Base-by-base conservation (phyloP, 30 jellyfish, hydroid and myxozoan species). In the Hydra vulgaris region DNA sequence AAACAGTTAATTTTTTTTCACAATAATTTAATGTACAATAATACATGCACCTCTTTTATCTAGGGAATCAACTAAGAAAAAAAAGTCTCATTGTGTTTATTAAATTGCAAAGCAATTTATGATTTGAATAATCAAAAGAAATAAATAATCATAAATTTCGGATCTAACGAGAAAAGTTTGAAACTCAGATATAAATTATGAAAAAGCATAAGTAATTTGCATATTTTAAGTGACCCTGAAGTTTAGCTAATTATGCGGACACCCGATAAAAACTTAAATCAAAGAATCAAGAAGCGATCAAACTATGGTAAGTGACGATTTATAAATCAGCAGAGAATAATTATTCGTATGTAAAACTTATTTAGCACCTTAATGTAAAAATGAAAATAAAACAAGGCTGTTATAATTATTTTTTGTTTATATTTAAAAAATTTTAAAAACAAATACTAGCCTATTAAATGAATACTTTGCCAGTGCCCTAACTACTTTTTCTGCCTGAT, bases 271-370 rank as follows among this genome's bases (percentile, higher is more conserved):
- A 75, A 75, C 25, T 75, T 22, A 8, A 23, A 75, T 18, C 53
- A 75, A 72, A 26, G 23, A 70, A 53, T 25, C 71, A 21, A 75
- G 83, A 75, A 75, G 83, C 23, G 24, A 75, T 75, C 70, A 72
- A 75, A 40, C 61, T 40, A 40, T 40, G 61, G 61, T 40, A 40
- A 40, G 61, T 40, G 61, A 40, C 61, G 61, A 40, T 40, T 40
- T 40, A 40, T 3, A 40, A 3, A 3, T 3, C 8, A 40, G 61
- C 5, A 40, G 61, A 40, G 12, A 40, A 40, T 40, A 40, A 40
- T 3, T 40, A 40, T 40, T 12, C 12, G 5, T 3, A 40, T 40
- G 61, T 40, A 40, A 3, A 5, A 40, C 61, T 3, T 40, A 40
- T 40, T 40, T 40, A 40, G 12, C 5, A 3, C 61, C 61, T 40